Conservation (phyloP, 2,113 vertebrate species). For the Columba livia region DNA sequence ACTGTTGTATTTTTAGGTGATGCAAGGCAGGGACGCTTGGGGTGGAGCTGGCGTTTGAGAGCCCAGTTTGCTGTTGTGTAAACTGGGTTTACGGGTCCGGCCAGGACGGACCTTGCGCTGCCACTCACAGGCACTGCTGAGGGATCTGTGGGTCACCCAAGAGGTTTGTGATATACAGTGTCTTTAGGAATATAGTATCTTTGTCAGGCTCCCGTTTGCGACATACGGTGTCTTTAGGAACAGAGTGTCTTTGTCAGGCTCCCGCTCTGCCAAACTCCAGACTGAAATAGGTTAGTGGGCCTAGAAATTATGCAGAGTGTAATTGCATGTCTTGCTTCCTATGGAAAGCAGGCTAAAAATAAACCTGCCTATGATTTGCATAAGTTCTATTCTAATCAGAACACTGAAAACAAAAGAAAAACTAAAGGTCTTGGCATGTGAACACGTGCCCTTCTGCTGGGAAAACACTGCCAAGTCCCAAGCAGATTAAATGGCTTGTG, state of each 20-base stretch:
- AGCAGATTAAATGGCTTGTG: constrained; percentile 42
- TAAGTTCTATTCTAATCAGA: constrained; percentile 38
- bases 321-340: constrained; percentile 34
- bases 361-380: constrained; percentile 23
- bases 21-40: background rate
- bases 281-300: constrained; percentile 53
- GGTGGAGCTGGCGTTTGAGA: background rate
- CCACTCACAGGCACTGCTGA: background rate
- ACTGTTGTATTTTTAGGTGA: fast-evolving
- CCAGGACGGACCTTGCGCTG: fast-evolving
- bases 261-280: background rate
- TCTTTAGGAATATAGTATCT: too few species aligned
- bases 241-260: background rate
- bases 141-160: background rate
- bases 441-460: background rate
- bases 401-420: background rate
- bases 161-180: background rate
- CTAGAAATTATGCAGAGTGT: constrained; percentile 34
- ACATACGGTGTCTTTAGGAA: background rate
- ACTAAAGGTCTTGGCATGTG: background rate
- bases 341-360: constrained; percentile 47
- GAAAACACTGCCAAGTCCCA: constrained; percentile 13
- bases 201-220: background rate
- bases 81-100: background rate
- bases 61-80: background rate